These are phyloP conservation scores for Cryptoleucopteryx plumbea DNA, from an alignment of 2,113 vertebrate species.

Conservation along the genomic window DNA sequence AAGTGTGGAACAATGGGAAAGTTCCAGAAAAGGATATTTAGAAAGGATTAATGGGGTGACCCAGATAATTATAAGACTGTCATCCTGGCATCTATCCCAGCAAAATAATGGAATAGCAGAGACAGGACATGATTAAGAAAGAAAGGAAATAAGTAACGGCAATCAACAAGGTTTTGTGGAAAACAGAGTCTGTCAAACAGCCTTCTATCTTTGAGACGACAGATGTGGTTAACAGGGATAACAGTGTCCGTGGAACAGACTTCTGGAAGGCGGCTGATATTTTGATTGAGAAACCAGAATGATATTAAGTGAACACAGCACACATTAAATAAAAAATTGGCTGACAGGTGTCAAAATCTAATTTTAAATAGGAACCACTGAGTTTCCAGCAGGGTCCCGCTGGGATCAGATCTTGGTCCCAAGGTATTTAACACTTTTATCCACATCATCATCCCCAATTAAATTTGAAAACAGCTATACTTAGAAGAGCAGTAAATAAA, in stretches of 20 bases:
- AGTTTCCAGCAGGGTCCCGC: constrained; percentile 32
- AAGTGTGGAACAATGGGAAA: constrained; percentile 14
- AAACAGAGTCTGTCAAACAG: constrained; percentile 48
- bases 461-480: constrained; percentile 30
- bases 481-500: constrained; percentile 45
- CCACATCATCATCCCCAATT: constrained; percentile 4
- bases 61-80: constrained; percentile 31
- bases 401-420: constrained; percentile 4
- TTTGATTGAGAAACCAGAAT: background rate
- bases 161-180: constrained; percentile 44
- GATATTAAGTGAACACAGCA: background rate
- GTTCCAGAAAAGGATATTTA: constrained; percentile 43
- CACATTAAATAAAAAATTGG: background rate
- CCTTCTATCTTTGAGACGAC: constrained; percentile 10
- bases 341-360: constrained; percentile 55
- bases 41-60: constrained; percentile 31
- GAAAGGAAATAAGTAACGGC: constrained; percentile 51
- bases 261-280: constrained; percentile 24
- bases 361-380: constrained; percentile 30
- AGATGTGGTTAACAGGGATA: constrained; percentile 30
- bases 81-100: constrained; percentile 30
- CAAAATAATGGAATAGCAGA: constrained; percentile 3
- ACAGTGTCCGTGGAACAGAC: background rate
- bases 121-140: constrained; percentile 61
- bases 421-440: constrained; percentile 27